Conservation (phyloP, 2,113 vertebrate species). For the Charina bottae region DNA sequence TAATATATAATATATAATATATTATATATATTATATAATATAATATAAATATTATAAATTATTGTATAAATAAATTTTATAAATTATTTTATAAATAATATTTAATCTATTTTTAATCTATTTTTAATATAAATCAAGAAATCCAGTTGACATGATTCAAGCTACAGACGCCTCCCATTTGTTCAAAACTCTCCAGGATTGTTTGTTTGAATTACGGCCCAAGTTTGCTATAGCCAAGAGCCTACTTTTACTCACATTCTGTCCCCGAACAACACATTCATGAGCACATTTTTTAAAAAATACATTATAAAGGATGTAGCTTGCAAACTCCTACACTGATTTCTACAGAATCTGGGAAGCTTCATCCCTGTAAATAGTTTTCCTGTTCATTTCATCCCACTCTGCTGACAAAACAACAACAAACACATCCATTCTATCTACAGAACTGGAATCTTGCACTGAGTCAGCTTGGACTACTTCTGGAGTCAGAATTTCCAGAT, state of each 20-base stretch:
- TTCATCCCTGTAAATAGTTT: not conserved
- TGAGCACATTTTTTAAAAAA: not conserved
- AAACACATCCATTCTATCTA: not conserved
- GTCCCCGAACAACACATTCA: not conserved
- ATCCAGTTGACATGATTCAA: too few relatives aligned
- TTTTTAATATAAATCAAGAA: too few relatives aligned
- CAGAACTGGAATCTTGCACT: not conserved
- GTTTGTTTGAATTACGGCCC: not conserved
- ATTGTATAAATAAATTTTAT: too few relatives aligned
- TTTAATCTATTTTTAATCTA: too few relatives aligned
- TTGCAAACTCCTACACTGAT: not conserved
- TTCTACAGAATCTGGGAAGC: not conserved
- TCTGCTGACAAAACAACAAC: not conserved
- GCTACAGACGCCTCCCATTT: not conserved
- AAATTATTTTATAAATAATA: too few relatives aligned
- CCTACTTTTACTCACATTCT: not conserved
- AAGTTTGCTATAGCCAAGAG: too few relatives aligned
- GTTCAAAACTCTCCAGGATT: not conserved
- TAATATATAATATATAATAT: too few relatives aligned
- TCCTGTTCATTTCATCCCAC: not conserved
- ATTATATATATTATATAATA: too few relatives aligned
- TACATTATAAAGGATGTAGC: not conserved
- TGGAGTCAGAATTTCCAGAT: not conserved
- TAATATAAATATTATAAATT: too few relatives aligned
- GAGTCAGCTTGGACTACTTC: not conserved